Evolutionary conservation across 2,113 vertebrate species (phyloP), one percentile per base, ranked within the genome.

Genomic region (Himantopus leucocephalus): DNA sequence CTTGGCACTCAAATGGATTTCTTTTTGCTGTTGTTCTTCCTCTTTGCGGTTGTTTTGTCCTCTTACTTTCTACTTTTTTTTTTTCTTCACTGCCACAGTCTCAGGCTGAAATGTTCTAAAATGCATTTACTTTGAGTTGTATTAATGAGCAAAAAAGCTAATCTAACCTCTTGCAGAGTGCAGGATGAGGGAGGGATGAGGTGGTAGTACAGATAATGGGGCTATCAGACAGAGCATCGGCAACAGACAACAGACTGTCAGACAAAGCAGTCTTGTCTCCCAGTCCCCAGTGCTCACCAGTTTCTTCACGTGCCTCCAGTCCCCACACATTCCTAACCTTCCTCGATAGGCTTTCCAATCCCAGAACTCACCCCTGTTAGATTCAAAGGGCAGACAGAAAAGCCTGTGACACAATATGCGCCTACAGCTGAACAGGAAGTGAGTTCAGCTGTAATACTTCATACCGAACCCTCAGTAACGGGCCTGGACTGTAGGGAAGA

Each of bases 361-460:
- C 73, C 64, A 89, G 66, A 78, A 72, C 23, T 35, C 8, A 55
- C 37, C 10, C 32, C 41, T 1, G 1, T 34, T 12, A 52, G 30
- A 64, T 48, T 39, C 84, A 24, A 16, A 32, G 52, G 39, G 58
- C 60, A 87, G 60, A 64, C 2, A 81, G 60, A 91, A 78, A 71
- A 75, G 41, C 30, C 74, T 60, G 75, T 43, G 60, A 80, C 68
- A 89, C 37, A 63, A 5, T 12, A 48, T 1, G 24, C 1, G 14
- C 47, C 60, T 35, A 37, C 64, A 92, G 93, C 83, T 84, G 86
- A 91, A 59, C 73, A 91, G 77, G 80, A 96, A 95, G 86, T 15
- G 68, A 87, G 64, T 75, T 89, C 86, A 91, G 72, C 89, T 81
- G 58, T 39, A 77, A 14, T 1, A 78, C n/a, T 17, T 89, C 76